phyloP scores from a whole-genome alignment of 2,888 invertebrate genomes.

The Synergus umbraculus region DNA sequence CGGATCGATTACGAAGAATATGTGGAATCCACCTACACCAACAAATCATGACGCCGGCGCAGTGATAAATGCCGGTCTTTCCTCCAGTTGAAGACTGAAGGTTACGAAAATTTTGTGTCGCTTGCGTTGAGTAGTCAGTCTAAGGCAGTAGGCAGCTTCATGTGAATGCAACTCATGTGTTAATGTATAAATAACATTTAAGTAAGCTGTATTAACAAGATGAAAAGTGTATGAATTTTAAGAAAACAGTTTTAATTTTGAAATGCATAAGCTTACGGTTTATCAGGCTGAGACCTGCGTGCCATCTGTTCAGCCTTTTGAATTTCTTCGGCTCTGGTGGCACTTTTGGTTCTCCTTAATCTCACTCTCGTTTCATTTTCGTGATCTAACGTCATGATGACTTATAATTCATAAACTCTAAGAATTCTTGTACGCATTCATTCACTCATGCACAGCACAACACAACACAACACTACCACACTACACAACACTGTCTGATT shows the following conservation, averaged over 20 bases:
- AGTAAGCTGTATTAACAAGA: not conserved
- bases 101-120: slow-evolving; percentile 6
- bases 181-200: not conserved
- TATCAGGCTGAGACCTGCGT: slow-evolving; percentile 89
- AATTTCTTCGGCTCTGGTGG: slow-evolving; percentile 92
- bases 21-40: not conserved
- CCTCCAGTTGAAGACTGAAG: not conserved
- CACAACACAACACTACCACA: not conserved
- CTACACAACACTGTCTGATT: not conserved
- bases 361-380: slow-evolving; percentile 78
- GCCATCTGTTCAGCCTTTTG: slow-evolving; percentile 88
- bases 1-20: not conserved
- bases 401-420: not conserved
- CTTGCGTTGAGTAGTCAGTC: slow-evolving; percentile 1
- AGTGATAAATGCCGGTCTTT: slow-evolving; percentile 31
- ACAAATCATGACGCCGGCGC: slow-evolving; percentile 47
- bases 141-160: not conserved
- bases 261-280: slow-evolving; percentile 84
- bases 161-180: not conserved
- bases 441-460: slow-evolving; percentile 48
- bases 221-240: not conserved
- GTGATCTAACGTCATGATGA: slow-evolving; percentile 65
- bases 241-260: not conserved
- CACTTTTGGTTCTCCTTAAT: slow-evolving; percentile 89
- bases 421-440: slow-evolving; percentile 48